Evolutionary conservation across 2,113 vertebrate species (phyloP), one percentile per base, ranked within the genome.

Genomic region (Halcyon malimbica): DNA sequence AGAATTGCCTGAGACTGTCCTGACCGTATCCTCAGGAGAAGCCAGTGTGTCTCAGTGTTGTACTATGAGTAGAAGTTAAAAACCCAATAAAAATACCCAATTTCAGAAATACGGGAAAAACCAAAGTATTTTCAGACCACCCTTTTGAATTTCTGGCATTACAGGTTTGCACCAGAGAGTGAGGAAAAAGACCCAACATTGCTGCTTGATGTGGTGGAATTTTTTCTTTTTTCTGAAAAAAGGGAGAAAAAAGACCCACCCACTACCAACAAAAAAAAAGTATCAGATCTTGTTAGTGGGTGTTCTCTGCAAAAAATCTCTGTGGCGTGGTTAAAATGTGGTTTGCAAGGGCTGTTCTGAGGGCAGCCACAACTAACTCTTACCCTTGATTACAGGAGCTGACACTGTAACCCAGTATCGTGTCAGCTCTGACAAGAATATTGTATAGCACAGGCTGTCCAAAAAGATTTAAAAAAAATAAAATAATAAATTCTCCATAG

Each of bases 241-340:
- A 74, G 3, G 74, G 64, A 77, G 64, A 35, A 95, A 73, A 79
- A 75, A 73, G 67, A 84, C 81, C 24, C 53, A 82, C 91, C 41
- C 42, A 51, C 83, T 67, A 28, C 44, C 31, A 64, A 57, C 62
- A n/a, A 65, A 33, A 73, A 62, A 56, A 67, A 31, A 48, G 16
- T 11, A 65, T 68, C 62, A 50, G 82, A 65, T 82, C 57, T 86
- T 64, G 18, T 65, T 71, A 57, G 86, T 95, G 95, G 94, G 91
- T 70, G 74, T 87, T 89, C 70, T 93, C 77, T 1, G 8, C 33
- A 86, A 3, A 48, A 4, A 51, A 96, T 92, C 94, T 96, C 92
- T 97, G 96, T 97, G 96, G 92, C 74, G 8, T 79, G 77, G 80
- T 94, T 95, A 44, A 87, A 93, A 77, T 87, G 92, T 94, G 95